phyloP scores from a whole-genome alignment of 2,888 invertebrate species.

The Himalopsyche tibetana region DNA sequence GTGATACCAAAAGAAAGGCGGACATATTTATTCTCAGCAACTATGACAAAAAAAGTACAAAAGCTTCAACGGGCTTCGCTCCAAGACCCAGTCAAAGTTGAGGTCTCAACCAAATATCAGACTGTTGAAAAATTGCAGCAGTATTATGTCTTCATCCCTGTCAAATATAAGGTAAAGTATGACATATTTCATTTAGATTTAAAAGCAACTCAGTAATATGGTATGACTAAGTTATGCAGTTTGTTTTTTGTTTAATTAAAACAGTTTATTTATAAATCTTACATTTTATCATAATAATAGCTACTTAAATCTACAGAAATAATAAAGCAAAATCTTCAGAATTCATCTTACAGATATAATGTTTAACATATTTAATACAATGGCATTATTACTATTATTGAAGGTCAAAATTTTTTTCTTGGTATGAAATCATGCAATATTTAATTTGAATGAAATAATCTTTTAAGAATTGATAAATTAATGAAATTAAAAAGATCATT shows the following conservation, averaged over 20 bases:
- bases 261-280: too few relatives aligned
- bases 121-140: slow-evolving; percentile 98
- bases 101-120: slow-evolving; percentile 97
- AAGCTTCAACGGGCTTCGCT: slow-evolving; percentile 97
- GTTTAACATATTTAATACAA: too few relatives aligned
- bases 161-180: slow-evolving; percentile 89
- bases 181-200: too few relatives aligned
- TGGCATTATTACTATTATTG: neutral
- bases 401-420: too few relatives aligned
- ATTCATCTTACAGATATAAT: too few relatives aligned
- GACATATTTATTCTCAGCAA: slow-evolving; percentile 97
- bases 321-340: too few relatives aligned
- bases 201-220: too few relatives aligned
- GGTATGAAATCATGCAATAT: neutral
- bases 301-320: too few relatives aligned
- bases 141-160: slow-evolving; percentile 95
- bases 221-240: too few relatives aligned
- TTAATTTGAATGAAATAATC: neutral
- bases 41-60: slow-evolving; percentile 98
- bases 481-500: too few relatives aligned
- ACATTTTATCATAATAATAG: too few relatives aligned
- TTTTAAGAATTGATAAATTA: neutral
- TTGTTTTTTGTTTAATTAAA: too few relatives aligned
- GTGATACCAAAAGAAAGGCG: slow-evolving; percentile 93
- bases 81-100: slow-evolving; percentile 95